Evolutionary conservation across 2,888 invertebrate species (phyloP).

Genomic region (Drosophila nr. perissopoda): DNA sequence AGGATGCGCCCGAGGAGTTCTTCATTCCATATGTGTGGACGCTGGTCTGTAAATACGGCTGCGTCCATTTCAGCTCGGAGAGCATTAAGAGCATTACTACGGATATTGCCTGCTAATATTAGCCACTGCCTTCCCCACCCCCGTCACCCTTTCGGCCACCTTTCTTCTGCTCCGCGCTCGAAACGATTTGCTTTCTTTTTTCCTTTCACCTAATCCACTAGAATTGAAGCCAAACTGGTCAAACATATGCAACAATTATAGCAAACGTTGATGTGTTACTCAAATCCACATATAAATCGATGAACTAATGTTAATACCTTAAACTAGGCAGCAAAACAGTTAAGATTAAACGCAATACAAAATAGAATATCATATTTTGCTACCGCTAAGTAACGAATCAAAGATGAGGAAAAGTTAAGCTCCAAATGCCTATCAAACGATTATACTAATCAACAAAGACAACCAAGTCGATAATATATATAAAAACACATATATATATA

Average conservation of each 20-base stretch:
- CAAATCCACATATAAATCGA: constrained; percentile 21
- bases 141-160: constrained; percentile 16
- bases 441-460: constrained; percentile 48
- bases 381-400: constrained; percentile 46
- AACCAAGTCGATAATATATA: constrained; percentile 38
- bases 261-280: constrained; percentile 60
- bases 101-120: constrained; percentile 84
- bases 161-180: constrained; percentile 28
- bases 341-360: constrained; percentile 23
- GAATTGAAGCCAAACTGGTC: constrained; percentile 63
- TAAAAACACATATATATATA: constrained; percentile 17
- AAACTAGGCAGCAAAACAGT: constrained; percentile 47
- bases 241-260: constrained; percentile 27
- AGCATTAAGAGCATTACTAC: constrained; percentile 83
- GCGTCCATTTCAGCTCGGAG: constrained; percentile 85
- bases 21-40: constrained; percentile 99
- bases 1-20: constrained; percentile 99
- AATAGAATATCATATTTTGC: constrained; percentile 55
- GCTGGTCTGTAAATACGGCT: constrained; percentile 89
- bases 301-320: constrained; percentile 52
- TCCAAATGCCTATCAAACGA: constrained; percentile 52
- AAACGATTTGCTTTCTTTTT: constrained; percentile 35
- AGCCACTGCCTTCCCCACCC: constrained; percentile 13
- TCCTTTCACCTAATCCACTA: constrained; percentile 30
- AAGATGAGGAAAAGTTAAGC: constrained; percentile 45